These are phyloP conservation scores for Scomber scombrus DNA, from an alignment of 2,113 vertebrate genomes.

Conservation along the genomic window DNA sequence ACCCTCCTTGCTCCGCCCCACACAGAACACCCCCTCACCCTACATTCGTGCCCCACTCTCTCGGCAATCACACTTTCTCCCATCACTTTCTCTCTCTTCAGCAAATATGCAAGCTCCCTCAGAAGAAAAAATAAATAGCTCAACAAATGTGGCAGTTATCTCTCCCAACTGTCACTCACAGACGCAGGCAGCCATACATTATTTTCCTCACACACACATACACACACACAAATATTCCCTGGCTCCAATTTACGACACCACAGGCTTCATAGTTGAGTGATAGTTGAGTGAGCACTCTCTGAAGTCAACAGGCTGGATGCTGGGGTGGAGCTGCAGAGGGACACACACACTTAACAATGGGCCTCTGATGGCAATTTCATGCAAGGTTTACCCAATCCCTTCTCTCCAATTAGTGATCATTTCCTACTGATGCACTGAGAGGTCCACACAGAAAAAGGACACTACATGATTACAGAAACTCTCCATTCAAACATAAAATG, in stretches of 20 bases:
- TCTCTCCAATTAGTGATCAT: slow-evolving; percentile 77
- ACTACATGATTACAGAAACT: slow-evolving; percentile 16
- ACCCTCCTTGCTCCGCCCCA: slow-evolving; percentile 26
- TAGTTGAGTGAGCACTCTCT: slow-evolving; percentile 54
- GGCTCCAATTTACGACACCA: slow-evolving; percentile 23
- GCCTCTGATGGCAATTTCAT: slow-evolving; percentile 84
- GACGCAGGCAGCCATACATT: slow-evolving; percentile 35
- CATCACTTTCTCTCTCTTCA: slow-evolving; percentile 29
- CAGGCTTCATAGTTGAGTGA: slow-evolving; percentile 56
- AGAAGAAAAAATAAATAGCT: slow-evolving; percentile 49
- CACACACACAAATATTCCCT: slow-evolving; percentile 22
- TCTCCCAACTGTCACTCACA: slow-evolving; percentile 39
- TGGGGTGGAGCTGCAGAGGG: slow-evolving; percentile 31
- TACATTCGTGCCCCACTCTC: slow-evolving; percentile 49
- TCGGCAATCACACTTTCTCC: slow-evolving; percentile 14
- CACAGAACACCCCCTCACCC: slow-evolving; percentile 43
- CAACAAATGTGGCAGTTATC: slow-evolving; percentile 55
- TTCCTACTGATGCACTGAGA: slow-evolving; percentile 64
- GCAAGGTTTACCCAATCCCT: slow-evolving; percentile 80
- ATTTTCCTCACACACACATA: slow-evolving; percentile 29
- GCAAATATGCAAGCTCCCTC: slow-evolving; percentile 22
- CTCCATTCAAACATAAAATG: neutral
- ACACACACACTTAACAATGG: slow-evolving; percentile 69
- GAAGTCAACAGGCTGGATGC: slow-evolving; percentile 60
- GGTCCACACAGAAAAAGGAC: slow-evolving; percentile 5